Base-by-base conservation (phyloP, 2,113 vertebrate species). In the Passer montanus region DNA sequence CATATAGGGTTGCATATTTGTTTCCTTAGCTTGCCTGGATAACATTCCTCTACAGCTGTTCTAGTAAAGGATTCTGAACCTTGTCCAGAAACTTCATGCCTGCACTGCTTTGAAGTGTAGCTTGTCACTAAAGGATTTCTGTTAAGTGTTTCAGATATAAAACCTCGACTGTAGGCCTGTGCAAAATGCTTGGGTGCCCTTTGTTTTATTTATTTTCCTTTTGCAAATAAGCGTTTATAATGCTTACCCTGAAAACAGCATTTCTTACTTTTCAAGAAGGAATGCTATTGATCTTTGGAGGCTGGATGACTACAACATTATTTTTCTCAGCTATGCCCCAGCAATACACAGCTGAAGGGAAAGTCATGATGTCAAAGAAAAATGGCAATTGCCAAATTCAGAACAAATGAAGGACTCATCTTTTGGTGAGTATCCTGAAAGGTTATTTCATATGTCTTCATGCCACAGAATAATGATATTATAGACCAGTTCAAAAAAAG, bases 41-140 rank as follows among this genome's bases (percentile, higher is more conserved):
- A 90, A 68, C 64, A 88, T 87, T 94, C 80, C 62, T 75, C 44
- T 44, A 53, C 81, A 90, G 76, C 80, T 93, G 41, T 56, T 81
- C 43, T 60, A 39, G 80, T 35, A 47, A 72, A 87, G 41, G 26
- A 72, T 28, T 56, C n/a, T 77, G 72, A 96, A 64, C 30, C 70
- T 46, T 35, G 20, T 33, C 60, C 69, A 79, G 73, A 44, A 84
- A 62, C 23, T 84, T 55, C 67, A 66, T 0, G 33, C 37, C 70
- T 80, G 50, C 39, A 9, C 30, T 90, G 44, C 92, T 93, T 86
- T 90, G 85, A 94, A 95, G 56, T 53, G 22, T 17, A 22, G 28
- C 37, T 81, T 78, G 49, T 43, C 5, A 9, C 26, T 56, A 82
- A 69, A 73, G 27, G n/a, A 44, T 87, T 84, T 79, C 59, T 72